A percentile compares a stretch with the other conserved stretches of the same genome.
Conservation (phyloP, 2,888 invertebrate species). For the Spodoptera littoralis region DNA sequence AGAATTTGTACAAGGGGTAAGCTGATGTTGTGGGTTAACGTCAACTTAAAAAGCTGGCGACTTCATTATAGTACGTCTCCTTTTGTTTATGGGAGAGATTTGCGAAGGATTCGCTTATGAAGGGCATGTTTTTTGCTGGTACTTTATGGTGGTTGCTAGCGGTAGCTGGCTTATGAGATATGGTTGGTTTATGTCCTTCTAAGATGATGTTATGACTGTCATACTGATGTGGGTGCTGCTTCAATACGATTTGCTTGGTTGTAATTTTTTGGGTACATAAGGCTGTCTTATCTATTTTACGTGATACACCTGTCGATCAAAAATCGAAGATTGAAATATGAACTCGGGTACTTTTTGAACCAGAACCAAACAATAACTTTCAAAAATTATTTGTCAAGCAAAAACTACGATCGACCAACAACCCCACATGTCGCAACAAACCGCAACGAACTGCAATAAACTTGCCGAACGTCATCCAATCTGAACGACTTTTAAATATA, state of each 20-base stretch:
- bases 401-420: constrained; percentile 16
- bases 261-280: too few relatives aligned
- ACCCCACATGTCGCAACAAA: constrained; percentile 21
- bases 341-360: too few relatives aligned
- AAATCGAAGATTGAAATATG: too few relatives aligned
- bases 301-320: too few relatives aligned
- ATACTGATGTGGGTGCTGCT: too few relatives aligned
- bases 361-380: too few relatives aligned
- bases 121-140: not conserved
- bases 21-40: constrained; percentile 44
- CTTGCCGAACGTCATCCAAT: constrained; percentile 28
- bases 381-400: constrained; percentile 1
- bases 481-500: constrained; percentile 47
- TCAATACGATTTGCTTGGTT: too few relatives aligned
- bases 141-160: too few relatives aligned
- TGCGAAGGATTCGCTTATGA: not conserved
- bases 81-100: constrained; percentile 11
- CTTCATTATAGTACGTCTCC: constrained; percentile 26
- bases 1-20: constrained; percentile 56
- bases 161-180: too few relatives aligned
- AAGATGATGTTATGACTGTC: too few relatives aligned
- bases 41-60: constrained; percentile 37
- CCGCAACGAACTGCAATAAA: constrained; percentile 43
- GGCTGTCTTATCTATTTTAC: too few relatives aligned
- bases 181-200: too few relatives aligned